Percentiles rank a stretch among this genome's conserved stretches.
Conservation (phyloP, 1,140 invertebrate genomes). For the Orussus abietinus region DNA sequence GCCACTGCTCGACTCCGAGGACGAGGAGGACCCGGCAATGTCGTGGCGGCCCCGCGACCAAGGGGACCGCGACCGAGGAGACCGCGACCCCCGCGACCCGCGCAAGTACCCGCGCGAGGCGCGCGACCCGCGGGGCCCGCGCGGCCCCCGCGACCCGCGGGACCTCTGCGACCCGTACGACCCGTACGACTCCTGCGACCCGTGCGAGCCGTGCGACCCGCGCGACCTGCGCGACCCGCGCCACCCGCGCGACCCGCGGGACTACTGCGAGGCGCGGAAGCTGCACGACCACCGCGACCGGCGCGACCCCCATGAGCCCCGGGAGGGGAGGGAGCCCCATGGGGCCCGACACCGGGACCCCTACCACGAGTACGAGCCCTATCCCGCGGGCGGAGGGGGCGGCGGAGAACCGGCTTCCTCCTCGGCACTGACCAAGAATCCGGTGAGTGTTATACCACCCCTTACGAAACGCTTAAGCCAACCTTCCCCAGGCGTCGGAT, state of each 20-base stretch:
- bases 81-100: slow-evolving; percentile 13
- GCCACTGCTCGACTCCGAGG: slow-evolving; percentile 47
- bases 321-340: slow-evolving; percentile 16
- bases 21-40: slow-evolving; percentile 43
- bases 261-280: too few relatives aligned
- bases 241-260: slow-evolving; percentile 21
- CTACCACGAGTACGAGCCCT: slow-evolving; percentile 38
- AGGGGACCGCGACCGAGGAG: slow-evolving; percentile 36
- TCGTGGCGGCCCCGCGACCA: slow-evolving; percentile 39
- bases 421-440: slow-evolving; percentile 34
- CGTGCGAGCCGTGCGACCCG: too few relatives aligned
- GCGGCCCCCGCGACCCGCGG: not conserved
- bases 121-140: not conserved
- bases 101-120: slow-evolving; percentile 19
- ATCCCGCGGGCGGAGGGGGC: slow-evolving; percentile 26
- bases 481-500: too few relatives aligned
- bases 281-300: slow-evolving; percentile 20
- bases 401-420: slow-evolving; percentile 33
- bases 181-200: not conserved
- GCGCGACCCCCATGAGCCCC: slow-evolving; percentile 26
- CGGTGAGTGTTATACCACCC: slow-evolving; percentile 36
- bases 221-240: slow-evolving; percentile 29
- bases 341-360: slow-evolving; percentile 25
- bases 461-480: too few relatives aligned
- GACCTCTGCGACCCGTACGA: not conserved